Percentiles rank a stretch among this genome's conserved stretches.
Evolutionary conservation across 2,888 invertebrate genomes (phyloP).

Genomic region (Anodontia alba): DNA sequence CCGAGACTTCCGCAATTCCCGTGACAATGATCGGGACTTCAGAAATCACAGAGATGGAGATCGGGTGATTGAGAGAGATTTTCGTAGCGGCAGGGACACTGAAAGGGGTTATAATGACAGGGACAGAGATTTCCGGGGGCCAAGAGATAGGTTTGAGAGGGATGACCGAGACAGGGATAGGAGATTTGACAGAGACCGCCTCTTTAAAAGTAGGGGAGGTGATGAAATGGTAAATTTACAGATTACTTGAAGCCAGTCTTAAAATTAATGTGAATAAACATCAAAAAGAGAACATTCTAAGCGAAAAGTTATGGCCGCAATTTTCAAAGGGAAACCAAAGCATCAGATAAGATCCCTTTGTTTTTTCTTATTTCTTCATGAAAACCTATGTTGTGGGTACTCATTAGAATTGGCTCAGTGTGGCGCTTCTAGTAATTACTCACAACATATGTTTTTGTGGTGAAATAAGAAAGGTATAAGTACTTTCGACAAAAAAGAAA

Average conservation of each 20-base stretch:
- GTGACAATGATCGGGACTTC: neutral
- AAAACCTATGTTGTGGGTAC: no score
- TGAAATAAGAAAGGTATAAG: no score
- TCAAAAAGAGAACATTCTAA: no score
- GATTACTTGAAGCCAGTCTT: no score
- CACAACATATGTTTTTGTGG: no score
- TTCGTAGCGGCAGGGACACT: constrained; percentile 31
- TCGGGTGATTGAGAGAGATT: constrained; percentile 14
- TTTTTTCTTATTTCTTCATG: no score
- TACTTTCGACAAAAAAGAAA: no score
- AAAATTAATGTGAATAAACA: neutral
- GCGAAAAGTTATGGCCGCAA: no score
- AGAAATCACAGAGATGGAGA: constrained; percentile 13
- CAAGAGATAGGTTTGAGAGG: constrained; percentile 61
- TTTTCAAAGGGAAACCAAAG: no score
- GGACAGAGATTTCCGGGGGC: constrained; percentile 60
- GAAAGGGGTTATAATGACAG: constrained; percentile 47
- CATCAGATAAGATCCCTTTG: no score
- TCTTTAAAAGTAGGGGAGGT: constrained; percentile 52
- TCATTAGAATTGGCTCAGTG: no score
- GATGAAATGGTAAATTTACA: constrained; percentile 69
- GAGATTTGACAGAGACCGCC: constrained; percentile 64
- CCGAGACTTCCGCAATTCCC: constrained; percentile 23
- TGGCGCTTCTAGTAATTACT: no score
- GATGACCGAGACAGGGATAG: constrained; percentile 68